A percentile compares a stretch with the other conserved stretches of the same genome.
phyloP scores from a whole-genome alignment of 2,888 invertebrate genomes.

The Drosophila colorata region DNA sequence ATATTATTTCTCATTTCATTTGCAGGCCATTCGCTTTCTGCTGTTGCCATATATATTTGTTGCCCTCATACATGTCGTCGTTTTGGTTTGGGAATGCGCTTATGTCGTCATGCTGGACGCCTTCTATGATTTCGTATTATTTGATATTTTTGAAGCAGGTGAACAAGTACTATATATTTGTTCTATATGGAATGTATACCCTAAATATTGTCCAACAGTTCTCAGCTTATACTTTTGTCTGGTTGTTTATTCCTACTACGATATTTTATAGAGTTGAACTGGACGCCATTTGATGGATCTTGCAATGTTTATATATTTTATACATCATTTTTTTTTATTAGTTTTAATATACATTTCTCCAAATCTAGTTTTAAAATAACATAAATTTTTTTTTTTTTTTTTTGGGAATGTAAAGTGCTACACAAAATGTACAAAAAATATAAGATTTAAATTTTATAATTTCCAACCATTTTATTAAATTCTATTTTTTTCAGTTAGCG shows the following conservation, averaged over 20 bases:
- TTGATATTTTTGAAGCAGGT: slow-evolving; percentile 60
- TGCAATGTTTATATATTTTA: background rate
- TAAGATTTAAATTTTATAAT: no score
- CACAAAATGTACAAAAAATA: no score
- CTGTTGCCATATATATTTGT: slow-evolving; percentile 58
- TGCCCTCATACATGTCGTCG: slow-evolving; percentile 39
- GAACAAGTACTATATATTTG: background rate
- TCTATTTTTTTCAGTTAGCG: no score
- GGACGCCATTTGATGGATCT: no score
- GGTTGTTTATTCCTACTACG: slow-evolving; percentile 63
- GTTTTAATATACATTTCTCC: no score
- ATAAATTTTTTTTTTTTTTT: no score
- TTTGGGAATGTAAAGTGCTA: no score
- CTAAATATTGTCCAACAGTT: slow-evolving; percentile 20
- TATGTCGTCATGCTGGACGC: slow-evolving; percentile 29
- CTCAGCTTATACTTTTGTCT: slow-evolving; percentile 61
- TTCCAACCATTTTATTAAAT: no score
- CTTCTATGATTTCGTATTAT: slow-evolving; percentile 53
- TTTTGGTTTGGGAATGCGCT: slow-evolving; percentile 41
- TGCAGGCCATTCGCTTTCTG: slow-evolving; percentile 41
- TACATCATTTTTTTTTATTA: background rate
- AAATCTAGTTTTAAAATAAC: no score
- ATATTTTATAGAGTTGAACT: slow-evolving; percentile 4
- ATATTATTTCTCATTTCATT: background rate
- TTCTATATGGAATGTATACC: background rate